Evolutionary conservation across 2,113 vertebrate species (phyloP).

Genomic region (Grus americana): DNA sequence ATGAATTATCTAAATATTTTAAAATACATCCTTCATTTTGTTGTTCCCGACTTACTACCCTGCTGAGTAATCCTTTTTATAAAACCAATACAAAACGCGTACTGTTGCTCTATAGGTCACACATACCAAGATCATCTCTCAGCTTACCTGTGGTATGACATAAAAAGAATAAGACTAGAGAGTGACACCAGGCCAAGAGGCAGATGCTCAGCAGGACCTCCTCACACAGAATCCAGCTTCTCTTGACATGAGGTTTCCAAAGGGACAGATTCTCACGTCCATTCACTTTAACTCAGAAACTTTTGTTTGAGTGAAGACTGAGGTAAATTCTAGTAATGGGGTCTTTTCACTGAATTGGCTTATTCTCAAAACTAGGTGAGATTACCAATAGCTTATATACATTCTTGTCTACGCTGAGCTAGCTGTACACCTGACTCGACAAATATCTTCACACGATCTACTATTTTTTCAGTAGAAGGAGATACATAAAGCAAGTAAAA

Average conservation of each 20-base stretch:
- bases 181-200: neutral
- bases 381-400: neutral
- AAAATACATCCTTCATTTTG: neutral
- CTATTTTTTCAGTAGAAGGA: neutral
- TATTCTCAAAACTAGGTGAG: neutral
- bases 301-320: neutral
- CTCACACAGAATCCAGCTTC: neutral
- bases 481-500: neutral
- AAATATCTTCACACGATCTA: neutral
- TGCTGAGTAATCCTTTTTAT: neutral
- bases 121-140: neutral
- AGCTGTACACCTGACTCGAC: neutral
- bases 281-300: neutral
- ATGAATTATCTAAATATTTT: neutral
- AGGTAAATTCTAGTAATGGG: neutral
- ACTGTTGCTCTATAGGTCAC: neutral
- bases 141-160: neutral
- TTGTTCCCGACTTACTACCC: neutral
- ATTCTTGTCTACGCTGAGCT: neutral
- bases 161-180: neutral
- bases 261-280: neutral
- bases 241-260: rapidly evolving
- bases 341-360: neutral
- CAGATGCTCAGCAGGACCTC: neutral
- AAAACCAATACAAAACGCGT: neutral